Conservation (phyloP, 2,888 invertebrate genomes). For the Lumbricus terrestris region DNA sequence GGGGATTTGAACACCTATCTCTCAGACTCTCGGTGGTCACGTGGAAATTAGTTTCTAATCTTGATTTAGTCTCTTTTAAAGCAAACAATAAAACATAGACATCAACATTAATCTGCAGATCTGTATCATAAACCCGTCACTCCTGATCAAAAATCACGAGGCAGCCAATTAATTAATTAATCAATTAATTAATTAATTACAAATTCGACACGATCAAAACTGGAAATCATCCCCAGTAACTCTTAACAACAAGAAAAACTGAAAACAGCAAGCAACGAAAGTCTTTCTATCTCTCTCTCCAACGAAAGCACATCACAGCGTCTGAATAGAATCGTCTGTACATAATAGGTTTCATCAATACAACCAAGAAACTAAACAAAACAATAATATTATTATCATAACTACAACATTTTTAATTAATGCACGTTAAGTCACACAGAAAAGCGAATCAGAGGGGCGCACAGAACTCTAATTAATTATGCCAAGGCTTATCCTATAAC, state of each 20-base stretch:
- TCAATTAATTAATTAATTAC: neutral
- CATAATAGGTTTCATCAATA: too few relatives aligned
- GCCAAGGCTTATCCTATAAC: too few relatives aligned
- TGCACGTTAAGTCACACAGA: too few relatives aligned
- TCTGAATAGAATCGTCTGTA: neutral
- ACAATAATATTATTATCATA: too few relatives aligned
- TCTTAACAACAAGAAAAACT: too few relatives aligned
- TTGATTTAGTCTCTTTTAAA: neutral
- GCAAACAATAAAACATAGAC: neutral
- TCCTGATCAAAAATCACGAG: neutral
- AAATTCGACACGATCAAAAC: neutral
- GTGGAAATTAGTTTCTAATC: too few relatives aligned
- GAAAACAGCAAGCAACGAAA: too few relatives aligned
- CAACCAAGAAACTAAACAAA: too few relatives aligned
- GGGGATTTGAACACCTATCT: neutral
- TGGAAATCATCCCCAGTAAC: neutral
- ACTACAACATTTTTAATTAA: too few relatives aligned
- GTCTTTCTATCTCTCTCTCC: neutral
- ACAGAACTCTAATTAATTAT: too few relatives aligned
- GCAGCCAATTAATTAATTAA: neutral
- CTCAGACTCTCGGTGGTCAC: neutral
- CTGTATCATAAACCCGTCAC: neutral
- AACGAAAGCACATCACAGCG: too few relatives aligned
- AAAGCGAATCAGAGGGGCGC: too few relatives aligned
- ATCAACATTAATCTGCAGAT: neutral